phyloP scores from a whole-genome alignment of 1,140 invertebrate genomes.

The Aphidius ervi region DNA sequence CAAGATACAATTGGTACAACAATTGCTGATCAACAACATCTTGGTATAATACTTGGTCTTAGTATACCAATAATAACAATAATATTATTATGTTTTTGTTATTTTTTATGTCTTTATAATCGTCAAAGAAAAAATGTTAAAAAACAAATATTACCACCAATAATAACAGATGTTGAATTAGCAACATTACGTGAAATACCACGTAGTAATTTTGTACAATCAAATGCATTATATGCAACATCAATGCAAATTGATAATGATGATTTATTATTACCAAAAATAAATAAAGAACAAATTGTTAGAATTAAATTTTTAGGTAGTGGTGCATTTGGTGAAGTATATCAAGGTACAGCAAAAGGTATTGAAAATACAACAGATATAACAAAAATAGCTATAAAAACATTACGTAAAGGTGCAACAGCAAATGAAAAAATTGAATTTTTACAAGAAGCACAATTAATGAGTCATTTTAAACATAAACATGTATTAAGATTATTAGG shows the following conservation, averaged over 20 bases:
- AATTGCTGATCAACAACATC: constrained; percentile 57
- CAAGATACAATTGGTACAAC: constrained; percentile 55
- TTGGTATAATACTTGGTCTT: constrained; percentile 59
- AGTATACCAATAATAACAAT: constrained; percentile 54
- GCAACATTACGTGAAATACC: constrained; percentile 83
- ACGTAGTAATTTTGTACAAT: constrained; percentile 68
- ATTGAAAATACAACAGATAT: constrained; percentile 53
- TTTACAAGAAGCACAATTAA: constrained; percentile 91
- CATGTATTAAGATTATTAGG: constrained; percentile 91
- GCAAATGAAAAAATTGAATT: constrained; percentile 89
- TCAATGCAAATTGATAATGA: constrained; percentile 63
- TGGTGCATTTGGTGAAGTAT: constrained; percentile 95
- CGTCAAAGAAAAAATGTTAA: constrained; percentile 56
- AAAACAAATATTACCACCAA: constrained; percentile 54
- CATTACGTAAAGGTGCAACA: constrained; percentile 86
- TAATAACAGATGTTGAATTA: constrained; percentile 76
- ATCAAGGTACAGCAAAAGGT: constrained; percentile 76
- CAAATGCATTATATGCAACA: constrained; percentile 75
- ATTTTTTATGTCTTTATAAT: constrained; percentile 48
- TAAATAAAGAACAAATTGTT: constrained; percentile 75
- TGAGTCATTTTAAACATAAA: constrained; percentile 96
- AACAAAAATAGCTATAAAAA: constrained; percentile 60
- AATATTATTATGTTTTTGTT: constrained; percentile 43
- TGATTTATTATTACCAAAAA: constrained; percentile 67
- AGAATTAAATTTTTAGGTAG: constrained; percentile 86